A percentile compares a stretch with the other conserved stretches of the same genome.
Conservation (phyloP, 2,797 vertebrate genomes). For the Tinamus major region DNA sequence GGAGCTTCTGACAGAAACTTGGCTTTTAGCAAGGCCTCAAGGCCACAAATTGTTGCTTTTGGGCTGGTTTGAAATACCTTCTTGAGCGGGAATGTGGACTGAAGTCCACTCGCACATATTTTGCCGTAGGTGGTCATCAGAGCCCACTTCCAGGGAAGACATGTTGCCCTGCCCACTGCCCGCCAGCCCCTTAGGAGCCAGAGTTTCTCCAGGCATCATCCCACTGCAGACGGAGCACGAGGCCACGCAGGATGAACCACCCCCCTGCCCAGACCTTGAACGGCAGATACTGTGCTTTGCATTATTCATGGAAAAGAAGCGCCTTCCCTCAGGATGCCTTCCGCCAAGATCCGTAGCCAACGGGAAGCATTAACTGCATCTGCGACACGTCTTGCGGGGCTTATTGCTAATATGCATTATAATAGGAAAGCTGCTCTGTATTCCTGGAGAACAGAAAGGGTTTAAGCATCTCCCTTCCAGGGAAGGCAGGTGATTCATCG, state of each 20-base stretch:
- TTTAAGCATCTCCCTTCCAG: slow-evolving; percentile 34
- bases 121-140: background rate
- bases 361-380: background rate
- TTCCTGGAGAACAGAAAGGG: slow-evolving; percentile 1
- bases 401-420: background rate
- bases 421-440: slow-evolving; percentile 30
- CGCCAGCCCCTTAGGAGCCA: background rate
- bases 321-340: background rate
- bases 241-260: background rate
- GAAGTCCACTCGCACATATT: background rate
- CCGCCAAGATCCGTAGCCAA: background rate
- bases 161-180: background rate
- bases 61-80: background rate
- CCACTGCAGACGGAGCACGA: background rate
- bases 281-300: background rate
- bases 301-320: background rate
- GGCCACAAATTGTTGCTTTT: background rate
- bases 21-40: background rate
- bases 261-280: background rate
- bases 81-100: background rate
- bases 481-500: slow-evolving; percentile 67
- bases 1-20: slow-evolving; percentile 32
- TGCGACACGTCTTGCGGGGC: background rate
- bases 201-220: background rate
- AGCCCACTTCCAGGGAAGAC: background rate